Percentiles rank a stretch among this genome's conserved stretches.
Conservation (phyloP, 2,113 vertebrate genomes). For the Phyllostomus hastatus region DNA sequence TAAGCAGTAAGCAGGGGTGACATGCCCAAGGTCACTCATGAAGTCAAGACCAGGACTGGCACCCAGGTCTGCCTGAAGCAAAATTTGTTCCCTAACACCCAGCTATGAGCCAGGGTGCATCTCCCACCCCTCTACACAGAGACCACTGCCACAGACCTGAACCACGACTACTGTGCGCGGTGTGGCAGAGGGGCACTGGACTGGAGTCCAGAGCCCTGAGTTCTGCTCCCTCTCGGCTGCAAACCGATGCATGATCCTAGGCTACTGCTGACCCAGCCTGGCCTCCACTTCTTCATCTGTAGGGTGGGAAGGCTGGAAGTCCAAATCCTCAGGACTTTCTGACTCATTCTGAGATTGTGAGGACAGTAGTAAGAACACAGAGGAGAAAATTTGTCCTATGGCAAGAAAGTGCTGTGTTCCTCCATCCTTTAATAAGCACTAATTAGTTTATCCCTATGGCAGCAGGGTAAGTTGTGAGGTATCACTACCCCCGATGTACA, state of each 20-base stretch:
- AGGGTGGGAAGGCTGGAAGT: not conserved
- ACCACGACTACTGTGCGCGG: fast-evolving
- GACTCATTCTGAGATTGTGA: not conserved
- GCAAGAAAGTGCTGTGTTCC: not conserved
- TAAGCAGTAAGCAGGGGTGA: not conserved
- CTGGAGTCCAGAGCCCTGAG: not conserved
- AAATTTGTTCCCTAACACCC: not conserved
- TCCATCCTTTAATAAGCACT: constrained; percentile 49
- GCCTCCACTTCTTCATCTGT: not conserved
- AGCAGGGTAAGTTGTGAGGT: constrained; percentile 44
- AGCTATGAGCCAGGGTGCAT: too few relatives aligned
- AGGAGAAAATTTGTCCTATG: not conserved
- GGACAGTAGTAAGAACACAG: not conserved
- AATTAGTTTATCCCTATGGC: constrained; percentile 60
- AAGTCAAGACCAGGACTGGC: not conserved
- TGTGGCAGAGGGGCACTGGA: not conserved
- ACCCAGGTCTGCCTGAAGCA: not conserved
- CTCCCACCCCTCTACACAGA: not conserved
- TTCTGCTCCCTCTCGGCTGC: not conserved
- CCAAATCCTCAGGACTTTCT: not conserved
- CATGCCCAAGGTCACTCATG: not conserved
- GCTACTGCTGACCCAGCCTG: not conserved
- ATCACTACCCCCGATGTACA: constrained; percentile 54
- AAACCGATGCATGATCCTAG: fast-evolving
- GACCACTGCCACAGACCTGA: not conserved